Evolutionary conservation across 2,888 invertebrate species (phyloP).

Genomic region (Eristalis pertinax): DNA sequence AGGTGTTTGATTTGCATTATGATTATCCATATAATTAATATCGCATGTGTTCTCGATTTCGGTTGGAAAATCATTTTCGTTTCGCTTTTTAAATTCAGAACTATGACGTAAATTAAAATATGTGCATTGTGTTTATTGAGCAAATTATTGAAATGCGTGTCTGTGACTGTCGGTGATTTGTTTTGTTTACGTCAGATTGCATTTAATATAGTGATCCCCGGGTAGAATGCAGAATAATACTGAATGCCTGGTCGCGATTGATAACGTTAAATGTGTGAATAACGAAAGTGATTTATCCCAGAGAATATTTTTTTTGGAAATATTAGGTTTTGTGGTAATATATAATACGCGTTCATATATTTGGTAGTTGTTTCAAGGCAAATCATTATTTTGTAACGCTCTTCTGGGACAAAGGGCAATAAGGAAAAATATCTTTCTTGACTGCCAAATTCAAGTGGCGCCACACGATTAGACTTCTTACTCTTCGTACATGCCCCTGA

Average conservation of each 20-base stretch:
- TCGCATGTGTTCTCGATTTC: conserved; percentile 41
- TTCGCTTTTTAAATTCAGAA: conserved; percentile 14
- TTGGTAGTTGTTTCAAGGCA: neutral
- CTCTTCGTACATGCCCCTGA: neutral
- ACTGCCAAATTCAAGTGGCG: neutral
- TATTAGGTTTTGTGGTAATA: neutral
- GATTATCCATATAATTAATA: conserved; percentile 66
- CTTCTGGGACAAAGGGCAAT: neutral
- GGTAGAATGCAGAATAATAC: conserved; percentile 16
- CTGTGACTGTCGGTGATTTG: conserved; percentile 54
- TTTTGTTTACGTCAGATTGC: conserved; percentile 60
- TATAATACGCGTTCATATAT: neutral
- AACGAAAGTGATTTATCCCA: conserved; percentile 57
- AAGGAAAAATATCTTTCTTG: neutral
- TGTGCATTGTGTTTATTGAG: conserved; percentile 36
- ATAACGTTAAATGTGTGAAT: conserved; percentile 58
- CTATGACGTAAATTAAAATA: conserved; percentile 52
- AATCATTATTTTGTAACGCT: neutral
- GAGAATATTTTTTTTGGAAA: conserved; percentile 11
- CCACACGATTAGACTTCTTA: neutral
- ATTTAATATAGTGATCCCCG: conserved; percentile 4
- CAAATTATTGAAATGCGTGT: conserved; percentile 48
- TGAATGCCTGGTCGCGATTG: conserved; percentile 39
- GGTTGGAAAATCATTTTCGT: conserved; percentile 50
- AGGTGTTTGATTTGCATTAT: conserved; percentile 52